Percentiles rank a stretch among this genome's conserved stretches.
These are phyloP conservation scores for Cisticola juncidis DNA, from an alignment of 2,113 vertebrate species.

Conservation along the genomic window DNA sequence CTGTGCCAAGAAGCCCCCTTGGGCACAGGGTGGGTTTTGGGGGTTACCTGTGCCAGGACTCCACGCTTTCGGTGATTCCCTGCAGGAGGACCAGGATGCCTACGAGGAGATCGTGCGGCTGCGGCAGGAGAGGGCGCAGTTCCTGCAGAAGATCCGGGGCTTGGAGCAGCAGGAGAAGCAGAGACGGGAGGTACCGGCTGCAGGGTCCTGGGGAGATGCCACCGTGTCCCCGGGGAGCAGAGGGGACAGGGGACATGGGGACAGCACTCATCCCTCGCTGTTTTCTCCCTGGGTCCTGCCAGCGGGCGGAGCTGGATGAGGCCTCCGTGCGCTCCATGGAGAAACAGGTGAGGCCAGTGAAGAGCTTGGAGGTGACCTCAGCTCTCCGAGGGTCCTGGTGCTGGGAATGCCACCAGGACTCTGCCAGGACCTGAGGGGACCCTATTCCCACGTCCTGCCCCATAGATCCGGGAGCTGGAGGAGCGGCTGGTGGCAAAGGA, in stretches of 20 bases:
- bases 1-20: background rate
- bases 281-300: background rate
- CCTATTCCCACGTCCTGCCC: rapidly evolving
- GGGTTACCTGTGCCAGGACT: background rate
- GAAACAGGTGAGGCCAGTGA: slow-evolving; percentile 55
- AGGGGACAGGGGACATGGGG: background rate
- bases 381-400: background rate
- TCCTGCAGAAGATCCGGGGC: slow-evolving; percentile 90
- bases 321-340: slow-evolving; percentile 69
- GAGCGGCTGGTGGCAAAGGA: slow-evolving; percentile 73
- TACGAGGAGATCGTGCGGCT: slow-evolving; percentile 91
- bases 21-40: background rate
- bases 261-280: background rate
- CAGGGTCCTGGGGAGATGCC: background rate
- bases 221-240: rapidly evolving
- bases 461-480: slow-evolving; percentile 81
- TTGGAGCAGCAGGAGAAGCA: slow-evolving; percentile 86
- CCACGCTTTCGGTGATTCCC: rapidly evolving
- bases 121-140: slow-evolving; percentile 85
- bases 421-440: background rate
- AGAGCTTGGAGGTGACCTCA: background rate
- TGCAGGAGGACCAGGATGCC: slow-evolving; percentile 84
- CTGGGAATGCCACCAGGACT: background rate
- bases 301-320: slow-evolving; percentile 56
- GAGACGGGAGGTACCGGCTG: slow-evolving; percentile 55